Evolutionary conservation across 2,888 invertebrate genomes (phyloP).

Genomic region (Epinotia demarniana): DNA sequence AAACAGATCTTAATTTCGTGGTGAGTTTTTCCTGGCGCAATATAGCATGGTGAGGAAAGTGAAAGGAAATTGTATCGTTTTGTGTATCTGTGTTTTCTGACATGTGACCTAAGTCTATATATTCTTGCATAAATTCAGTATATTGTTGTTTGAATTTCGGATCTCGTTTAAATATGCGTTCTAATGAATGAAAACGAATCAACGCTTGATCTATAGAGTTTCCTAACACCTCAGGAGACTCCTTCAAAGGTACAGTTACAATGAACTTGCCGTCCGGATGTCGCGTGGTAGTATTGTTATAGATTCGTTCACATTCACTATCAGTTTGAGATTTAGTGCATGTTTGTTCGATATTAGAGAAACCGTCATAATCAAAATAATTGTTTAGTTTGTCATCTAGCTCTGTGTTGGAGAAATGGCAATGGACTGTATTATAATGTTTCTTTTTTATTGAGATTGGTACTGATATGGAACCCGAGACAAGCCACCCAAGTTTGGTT

Average conservation of each 20-base stretch:
- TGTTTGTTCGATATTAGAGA: too few species aligned
- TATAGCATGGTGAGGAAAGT: background rate
- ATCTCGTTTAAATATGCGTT: constrained; percentile 27
- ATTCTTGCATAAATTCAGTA: constrained; percentile 20
- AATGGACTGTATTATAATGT: too few species aligned
- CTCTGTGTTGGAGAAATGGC: too few species aligned
- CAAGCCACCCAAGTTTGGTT: constrained; percentile 39
- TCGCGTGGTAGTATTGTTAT: too few species aligned
- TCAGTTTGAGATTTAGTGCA: too few species aligned
- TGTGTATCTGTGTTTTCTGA: constrained; percentile 7
- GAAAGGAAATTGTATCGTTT: background rate
- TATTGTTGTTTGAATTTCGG: constrained; percentile 28
- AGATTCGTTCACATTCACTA: too few species aligned
- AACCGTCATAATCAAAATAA: too few species aligned
- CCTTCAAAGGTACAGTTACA: constrained; percentile 47
- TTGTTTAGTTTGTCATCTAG: too few species aligned
- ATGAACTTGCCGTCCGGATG: constrained; percentile 5
- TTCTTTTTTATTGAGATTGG: too few species aligned
- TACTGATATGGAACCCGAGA: too few species aligned
- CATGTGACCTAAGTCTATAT: constrained; percentile 34
- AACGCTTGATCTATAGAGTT: constrained; percentile 9
- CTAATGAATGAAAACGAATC: constrained; percentile 19
- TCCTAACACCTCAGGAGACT: constrained; percentile 32
- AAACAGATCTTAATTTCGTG: background rate
- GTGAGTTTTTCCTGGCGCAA: background rate